Base-by-base conservation (phyloP, 2,888 invertebrate species). In the Sipunculus nudus region DNA sequence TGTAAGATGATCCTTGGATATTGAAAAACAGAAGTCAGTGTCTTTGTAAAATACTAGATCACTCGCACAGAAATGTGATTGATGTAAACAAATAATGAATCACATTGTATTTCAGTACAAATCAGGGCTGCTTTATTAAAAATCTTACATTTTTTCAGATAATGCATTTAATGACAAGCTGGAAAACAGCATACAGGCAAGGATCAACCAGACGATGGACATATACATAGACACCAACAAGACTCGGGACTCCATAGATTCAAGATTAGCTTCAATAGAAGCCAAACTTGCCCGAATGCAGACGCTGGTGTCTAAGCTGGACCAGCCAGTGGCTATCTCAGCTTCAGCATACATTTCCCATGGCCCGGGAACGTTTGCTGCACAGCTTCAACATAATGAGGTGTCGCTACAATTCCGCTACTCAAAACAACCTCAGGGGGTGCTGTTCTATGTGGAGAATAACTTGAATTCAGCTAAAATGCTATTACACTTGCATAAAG, bases 311-410 rank as follows among this genome's bases (percentile, higher is more conserved):
- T 48, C 41, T 10, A 52, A 50, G 38, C 50, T 74, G 23, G 66
- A 68, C 31, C 70, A 70, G 48, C 75, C 76, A 13, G 70, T 75
- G 8, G 56, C n/a, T n/a, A n/a, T n/a, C n/a, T n/a, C n/a, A n/a
- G n/a, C n/a, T n/a, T n/a, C n/a, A n/a, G n/a, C n/a, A n/a, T n/a
- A n/a, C n/a, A n/a, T n/a, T n/a, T n/a, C n/a, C n/a, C n/a, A n/a
- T n/a, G n/a, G n/a, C n/a, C n/a, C n/a, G n/a, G n/a, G n/a, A n/a
- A n/a, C n/a, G n/a, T n/a, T n/a, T n/a, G n/a, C n/a, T n/a, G n/a
- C n/a, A n/a, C n/a, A n/a, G n/a, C n/a, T n/a, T n/a, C n/a, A 47
- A 49, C 53, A 59, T 60, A 69, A 68, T 52, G 53, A 68, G n/a
- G 41, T 73, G 13, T 29, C 49, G 4, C 41, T 74, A n/a, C 60